phyloP scores from a whole-genome alignment of 2,113 vertebrate genomes.

The Glaucomys volans region DNA sequence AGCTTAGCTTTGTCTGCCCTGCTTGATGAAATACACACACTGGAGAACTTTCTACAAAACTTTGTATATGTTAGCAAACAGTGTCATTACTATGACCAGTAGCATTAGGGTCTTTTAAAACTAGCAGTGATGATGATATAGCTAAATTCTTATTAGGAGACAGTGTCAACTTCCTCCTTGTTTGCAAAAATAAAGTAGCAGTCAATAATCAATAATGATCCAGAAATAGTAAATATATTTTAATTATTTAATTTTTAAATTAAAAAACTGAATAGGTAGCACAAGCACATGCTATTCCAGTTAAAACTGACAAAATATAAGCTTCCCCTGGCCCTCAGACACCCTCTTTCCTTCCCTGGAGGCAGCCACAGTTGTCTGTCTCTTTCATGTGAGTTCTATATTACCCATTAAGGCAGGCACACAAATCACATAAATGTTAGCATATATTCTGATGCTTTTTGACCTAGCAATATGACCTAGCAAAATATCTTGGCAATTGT shows the following conservation, averaged over 20 bases:
- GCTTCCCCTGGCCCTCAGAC: not conserved
- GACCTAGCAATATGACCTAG: not conserved
- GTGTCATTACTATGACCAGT: not conserved
- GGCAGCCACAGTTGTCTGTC: slow-evolving; percentile 12
- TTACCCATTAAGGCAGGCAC: not conserved
- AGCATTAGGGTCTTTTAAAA: not conserved
- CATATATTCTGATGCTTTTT: not conserved
- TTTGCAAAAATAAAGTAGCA: not conserved
- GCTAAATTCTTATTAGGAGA: not conserved
- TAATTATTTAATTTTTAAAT: slow-evolving; percentile 43
- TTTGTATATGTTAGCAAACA: not conserved
- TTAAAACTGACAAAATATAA: slow-evolving; percentile 40
- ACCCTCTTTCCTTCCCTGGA: not conserved
- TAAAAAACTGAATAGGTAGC: slow-evolving; percentile 15
- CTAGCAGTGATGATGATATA: not conserved
- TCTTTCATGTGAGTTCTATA: slow-evolving; percentile 27
- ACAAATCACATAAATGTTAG: slow-evolving; percentile 9
- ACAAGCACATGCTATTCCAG: not conserved
- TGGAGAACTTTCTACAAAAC: slow-evolving; percentile 18
- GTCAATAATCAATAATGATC: not conserved
- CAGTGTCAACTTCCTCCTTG: slow-evolving; percentile 1
- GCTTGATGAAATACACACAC: slow-evolving; percentile 37
- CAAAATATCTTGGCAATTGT: slow-evolving; percentile 19
- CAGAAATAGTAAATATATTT: slow-evolving; percentile 46
- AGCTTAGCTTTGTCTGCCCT: not conserved